Conservation (phyloP, 1,140 invertebrate genomes). For the Heliconius melpomene region DNA sequence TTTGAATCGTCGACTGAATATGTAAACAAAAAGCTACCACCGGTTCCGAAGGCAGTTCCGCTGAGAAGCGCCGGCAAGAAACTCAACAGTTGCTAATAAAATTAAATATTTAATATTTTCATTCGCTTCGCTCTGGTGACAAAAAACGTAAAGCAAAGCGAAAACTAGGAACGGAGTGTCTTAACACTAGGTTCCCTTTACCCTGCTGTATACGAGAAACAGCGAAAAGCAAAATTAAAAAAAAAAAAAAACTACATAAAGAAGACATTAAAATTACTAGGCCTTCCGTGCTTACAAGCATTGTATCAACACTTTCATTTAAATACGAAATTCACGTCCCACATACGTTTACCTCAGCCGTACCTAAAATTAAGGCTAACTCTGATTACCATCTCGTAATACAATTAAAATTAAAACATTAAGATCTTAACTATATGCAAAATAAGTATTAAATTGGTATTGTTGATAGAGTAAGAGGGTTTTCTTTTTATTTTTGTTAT, state of each 20-base stretch:
- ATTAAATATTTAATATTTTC: too few relatives aligned
- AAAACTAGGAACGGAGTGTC: too few relatives aligned
- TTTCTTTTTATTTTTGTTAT: neutral
- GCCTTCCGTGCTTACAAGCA: neutral
- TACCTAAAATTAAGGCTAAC: constrained; percentile 45
- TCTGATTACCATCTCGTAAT: constrained; percentile 45
- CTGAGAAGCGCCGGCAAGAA: too few relatives aligned
- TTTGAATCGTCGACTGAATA: too few relatives aligned
- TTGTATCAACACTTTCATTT: constrained; percentile 38
- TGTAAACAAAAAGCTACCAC: too few relatives aligned
- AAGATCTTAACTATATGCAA: neutral
- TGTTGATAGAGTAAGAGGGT: neutral
- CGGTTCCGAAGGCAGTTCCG: too few relatives aligned
- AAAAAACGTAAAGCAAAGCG: too few relatives aligned
- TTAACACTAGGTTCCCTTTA: too few relatives aligned
- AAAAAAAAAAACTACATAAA: neutral
- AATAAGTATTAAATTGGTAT: neutral
- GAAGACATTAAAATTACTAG: neutral
- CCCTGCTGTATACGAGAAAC: too few relatives aligned
- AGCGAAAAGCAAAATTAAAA: too few relatives aligned
- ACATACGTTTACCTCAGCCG: constrained; percentile 31
- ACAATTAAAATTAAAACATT: constrained; percentile 28
- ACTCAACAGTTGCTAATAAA: too few relatives aligned
- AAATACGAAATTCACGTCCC: constrained; percentile 36
- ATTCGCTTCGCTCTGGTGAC: too few relatives aligned